Conservation (phyloP, 35 echinoderm and acorn worm species). For the Nesometra sesokonis region DNA sequence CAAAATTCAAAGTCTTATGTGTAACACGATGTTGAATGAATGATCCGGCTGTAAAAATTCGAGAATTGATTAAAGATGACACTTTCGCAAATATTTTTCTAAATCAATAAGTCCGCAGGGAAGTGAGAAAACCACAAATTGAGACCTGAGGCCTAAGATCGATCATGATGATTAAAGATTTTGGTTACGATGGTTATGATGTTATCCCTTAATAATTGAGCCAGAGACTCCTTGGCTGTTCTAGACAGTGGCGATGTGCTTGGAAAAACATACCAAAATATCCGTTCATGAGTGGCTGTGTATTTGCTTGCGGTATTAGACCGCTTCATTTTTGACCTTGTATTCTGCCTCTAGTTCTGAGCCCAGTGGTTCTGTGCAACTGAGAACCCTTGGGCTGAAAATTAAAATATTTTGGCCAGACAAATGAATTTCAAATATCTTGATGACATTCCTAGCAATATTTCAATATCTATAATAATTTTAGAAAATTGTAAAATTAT, state of each 20-base stretch:
- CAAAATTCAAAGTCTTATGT: not conserved
- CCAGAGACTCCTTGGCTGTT: not conserved
- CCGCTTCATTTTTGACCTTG: not conserved
- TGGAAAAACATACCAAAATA: not conserved
- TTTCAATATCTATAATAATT: too few species aligned
- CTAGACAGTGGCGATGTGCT: not conserved
- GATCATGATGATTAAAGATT: not conserved
- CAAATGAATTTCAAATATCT: not conserved
- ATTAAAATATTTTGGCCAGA: not conserved
- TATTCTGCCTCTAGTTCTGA: not conserved
- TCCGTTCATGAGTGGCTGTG: not conserved
- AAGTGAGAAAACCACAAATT: not conserved
- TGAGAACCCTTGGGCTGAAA: not conserved
- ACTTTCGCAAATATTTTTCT: not conserved
- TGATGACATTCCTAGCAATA: not conserved
- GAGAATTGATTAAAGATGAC: not conserved
- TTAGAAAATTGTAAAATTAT: too few species aligned
- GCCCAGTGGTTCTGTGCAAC: too few species aligned
- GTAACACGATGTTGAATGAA: not conserved
- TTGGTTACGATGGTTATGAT: not conserved
- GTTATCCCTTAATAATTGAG: not conserved
- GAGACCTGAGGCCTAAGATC: not conserved
- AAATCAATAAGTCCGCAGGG: not conserved
- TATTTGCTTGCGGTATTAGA: not conserved
- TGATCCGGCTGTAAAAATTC: not conserved